phyloP scores from a whole-genome alignment of 37 sponge, comb jelly and placozoan genomes.

The Corticium candelabrum region DNA sequence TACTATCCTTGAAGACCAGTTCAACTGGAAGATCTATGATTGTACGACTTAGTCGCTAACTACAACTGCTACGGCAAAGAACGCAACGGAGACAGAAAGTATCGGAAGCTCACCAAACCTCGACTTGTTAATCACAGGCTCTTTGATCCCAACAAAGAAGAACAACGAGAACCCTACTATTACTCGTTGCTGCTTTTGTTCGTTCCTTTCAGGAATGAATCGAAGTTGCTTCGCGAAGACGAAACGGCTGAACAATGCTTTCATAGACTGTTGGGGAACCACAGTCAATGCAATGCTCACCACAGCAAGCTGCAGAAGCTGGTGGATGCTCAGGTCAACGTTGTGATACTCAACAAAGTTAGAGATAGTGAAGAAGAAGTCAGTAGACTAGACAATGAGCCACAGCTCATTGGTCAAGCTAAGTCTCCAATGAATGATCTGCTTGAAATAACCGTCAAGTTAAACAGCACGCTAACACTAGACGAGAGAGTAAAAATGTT shows the following conservation, averaged over 20 bases:
- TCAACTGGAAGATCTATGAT: slow-evolving; percentile 29
- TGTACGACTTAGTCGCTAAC: slow-evolving; percentile 20
- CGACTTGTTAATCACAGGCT: slow-evolving; percentile 17
- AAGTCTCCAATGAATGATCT: slow-evolving; percentile 31
- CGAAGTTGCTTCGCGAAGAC: slow-evolving; percentile 10
- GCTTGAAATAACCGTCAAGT: not conserved
- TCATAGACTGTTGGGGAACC: not conserved
- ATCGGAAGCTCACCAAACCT: slow-evolving; percentile 10
- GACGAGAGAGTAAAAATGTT: slow-evolving; percentile 28
- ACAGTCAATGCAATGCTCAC: slow-evolving; percentile 1
- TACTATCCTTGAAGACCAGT: slow-evolving; percentile 31
- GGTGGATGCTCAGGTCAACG: too few species aligned
- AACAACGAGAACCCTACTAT: slow-evolving; percentile 19
- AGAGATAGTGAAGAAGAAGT: too few species aligned
- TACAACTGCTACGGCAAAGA: slow-evolving; percentile 11
- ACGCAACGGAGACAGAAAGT: slow-evolving; percentile 9
- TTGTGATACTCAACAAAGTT: too few species aligned
- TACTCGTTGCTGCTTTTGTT: slow-evolving; percentile 31
- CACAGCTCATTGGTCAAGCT: slow-evolving; percentile 30
- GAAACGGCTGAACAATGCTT: slow-evolving; percentile 36
- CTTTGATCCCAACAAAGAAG: slow-evolving; percentile 24
- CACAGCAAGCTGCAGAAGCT: slow-evolving; percentile 27
- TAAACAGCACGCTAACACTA: not conserved
- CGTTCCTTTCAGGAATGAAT: slow-evolving; percentile 31
- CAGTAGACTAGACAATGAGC: slow-evolving; percentile 18